A percentile compares a stretch with the other conserved stretches of the same genome.
These are phyloP conservation scores for Bombus confusus DNA, from an alignment of 1,140 invertebrate species.

Conservation along the genomic window DNA sequence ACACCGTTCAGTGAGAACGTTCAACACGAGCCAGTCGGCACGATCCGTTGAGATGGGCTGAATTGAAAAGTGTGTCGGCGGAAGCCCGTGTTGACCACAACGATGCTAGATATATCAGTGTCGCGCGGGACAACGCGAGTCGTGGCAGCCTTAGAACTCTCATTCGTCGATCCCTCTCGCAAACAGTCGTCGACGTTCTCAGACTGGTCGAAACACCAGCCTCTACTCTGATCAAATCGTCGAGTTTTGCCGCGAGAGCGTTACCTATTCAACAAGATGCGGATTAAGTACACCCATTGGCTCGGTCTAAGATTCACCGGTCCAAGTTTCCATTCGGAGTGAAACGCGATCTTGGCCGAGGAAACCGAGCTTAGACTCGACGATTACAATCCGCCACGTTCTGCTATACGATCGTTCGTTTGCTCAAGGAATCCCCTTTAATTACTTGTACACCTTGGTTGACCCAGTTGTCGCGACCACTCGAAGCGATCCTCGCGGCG, in stretches of 20 bases:
- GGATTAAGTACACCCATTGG: not conserved
- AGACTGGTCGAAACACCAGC: too few species aligned
- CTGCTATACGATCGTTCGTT: not conserved
- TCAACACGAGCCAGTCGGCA: too few species aligned
- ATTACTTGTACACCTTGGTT: not conserved
- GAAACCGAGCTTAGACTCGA: not conserved
- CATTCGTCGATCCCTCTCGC: not conserved
- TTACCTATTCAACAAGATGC: not conserved
- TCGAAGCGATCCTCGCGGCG: not conserved
- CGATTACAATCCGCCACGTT: not conserved
- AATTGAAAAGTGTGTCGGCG: too few species aligned
- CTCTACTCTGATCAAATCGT: not conserved
- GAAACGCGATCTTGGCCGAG: not conserved
- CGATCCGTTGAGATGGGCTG: too few species aligned
- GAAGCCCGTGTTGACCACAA: too few species aligned
- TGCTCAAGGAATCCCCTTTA: not conserved
- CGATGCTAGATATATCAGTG: too few species aligned
- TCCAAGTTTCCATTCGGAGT: too few species aligned
- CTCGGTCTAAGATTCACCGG: not conserved
- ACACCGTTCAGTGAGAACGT: too few species aligned
- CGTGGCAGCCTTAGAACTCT: too few species aligned
- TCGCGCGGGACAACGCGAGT: too few species aligned
- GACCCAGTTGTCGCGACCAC: not conserved
- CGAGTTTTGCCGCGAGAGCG: not conserved
- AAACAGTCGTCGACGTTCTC: not conserved